Conservation (phyloP, 2,888 invertebrate genomes). For the Thelaira solivaga region DNA sequence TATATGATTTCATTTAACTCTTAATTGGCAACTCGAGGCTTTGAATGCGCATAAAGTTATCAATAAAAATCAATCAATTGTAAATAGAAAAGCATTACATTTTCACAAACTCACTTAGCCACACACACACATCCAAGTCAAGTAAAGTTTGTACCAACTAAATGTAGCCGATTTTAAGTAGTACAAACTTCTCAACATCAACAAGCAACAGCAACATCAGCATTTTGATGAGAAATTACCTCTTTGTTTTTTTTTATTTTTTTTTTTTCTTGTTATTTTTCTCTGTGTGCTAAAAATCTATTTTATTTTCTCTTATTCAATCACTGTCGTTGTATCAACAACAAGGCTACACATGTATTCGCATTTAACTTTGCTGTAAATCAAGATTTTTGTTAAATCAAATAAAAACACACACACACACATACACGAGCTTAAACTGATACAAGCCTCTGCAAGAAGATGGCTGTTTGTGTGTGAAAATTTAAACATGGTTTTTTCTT, state of each 20-base stretch:
- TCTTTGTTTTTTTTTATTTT: too few relatives aligned
- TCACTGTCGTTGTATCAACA: constrained; percentile 26
- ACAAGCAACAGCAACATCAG: too few relatives aligned
- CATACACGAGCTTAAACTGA: background rate
- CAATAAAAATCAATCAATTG: constrained; percentile 35
- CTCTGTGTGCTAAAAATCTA: background rate
- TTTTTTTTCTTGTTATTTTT: too few relatives aligned
- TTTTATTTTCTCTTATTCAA: constrained; percentile 38
- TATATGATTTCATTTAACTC: background rate
- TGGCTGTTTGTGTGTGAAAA: constrained; percentile 42
- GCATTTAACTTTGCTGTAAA: constrained; percentile 38
- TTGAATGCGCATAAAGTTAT: constrained; percentile 4
- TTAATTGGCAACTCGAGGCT: background rate
- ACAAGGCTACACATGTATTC: constrained; percentile 36
- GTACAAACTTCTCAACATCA: background rate
- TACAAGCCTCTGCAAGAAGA: background rate
- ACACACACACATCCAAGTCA: background rate
- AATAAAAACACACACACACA: background rate
- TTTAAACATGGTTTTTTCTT: constrained; percentile 16
- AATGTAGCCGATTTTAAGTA: background rate
- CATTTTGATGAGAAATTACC: constrained; percentile 3
- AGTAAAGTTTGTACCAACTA: background rate
- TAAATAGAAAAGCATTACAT: background rate
- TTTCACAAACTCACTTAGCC: background rate
- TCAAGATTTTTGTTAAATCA: constrained; percentile 23